Base-by-base conservation (phyloP, 2,113 vertebrate genomes). In the Theristicus caerulescens region DNA sequence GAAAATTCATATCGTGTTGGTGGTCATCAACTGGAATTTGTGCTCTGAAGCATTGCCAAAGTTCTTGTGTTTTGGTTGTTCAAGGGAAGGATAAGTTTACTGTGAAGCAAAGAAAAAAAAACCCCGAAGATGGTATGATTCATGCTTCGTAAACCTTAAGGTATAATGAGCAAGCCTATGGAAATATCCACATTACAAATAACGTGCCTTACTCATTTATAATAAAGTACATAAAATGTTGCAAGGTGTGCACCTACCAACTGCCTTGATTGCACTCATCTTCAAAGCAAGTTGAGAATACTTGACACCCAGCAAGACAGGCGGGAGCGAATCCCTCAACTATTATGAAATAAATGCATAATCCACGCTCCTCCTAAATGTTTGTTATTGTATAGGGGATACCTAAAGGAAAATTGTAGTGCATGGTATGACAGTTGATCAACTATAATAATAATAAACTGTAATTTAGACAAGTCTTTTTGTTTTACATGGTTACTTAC, bases 151-250 rank as follows among this genome's bases (percentile, higher is more conserved):
- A 80, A 89, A 87, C 70, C 20, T 79, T 67, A 61, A 79, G 34
- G 38, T 52, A 40, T 10, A 82, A 69, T 5, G n/a, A 73, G 51
- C 52, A 90, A 66, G 47, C 73, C 36, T 80, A 4, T 82, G 78
- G 86, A 82, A 94, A 67, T 62, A 76, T 9, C 93, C 49, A 24
- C 3, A 3, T 91, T 80, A 66, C 24, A 65, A 80, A 49, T 66
- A 17, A 69, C 36, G 93, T 96, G 93, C 94, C 95, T 95, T 97
- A 91, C 49, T 86, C 29, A 4, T 26, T 54, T 49, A 21, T 81
- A 49, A 73, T 47, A 26, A 69, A 76, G 34, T 65, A 26, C 14
- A 11, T 20, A 18, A 86, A 80, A 32, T 3, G 3, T 76, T 86
- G 80, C 47, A 59, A n/a, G 65, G 49, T 89, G 52, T 52, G 58